Base-by-base conservation (phyloP, 2,797 vertebrate genomes). In the Melanotaenia parkinsoni region DNA sequence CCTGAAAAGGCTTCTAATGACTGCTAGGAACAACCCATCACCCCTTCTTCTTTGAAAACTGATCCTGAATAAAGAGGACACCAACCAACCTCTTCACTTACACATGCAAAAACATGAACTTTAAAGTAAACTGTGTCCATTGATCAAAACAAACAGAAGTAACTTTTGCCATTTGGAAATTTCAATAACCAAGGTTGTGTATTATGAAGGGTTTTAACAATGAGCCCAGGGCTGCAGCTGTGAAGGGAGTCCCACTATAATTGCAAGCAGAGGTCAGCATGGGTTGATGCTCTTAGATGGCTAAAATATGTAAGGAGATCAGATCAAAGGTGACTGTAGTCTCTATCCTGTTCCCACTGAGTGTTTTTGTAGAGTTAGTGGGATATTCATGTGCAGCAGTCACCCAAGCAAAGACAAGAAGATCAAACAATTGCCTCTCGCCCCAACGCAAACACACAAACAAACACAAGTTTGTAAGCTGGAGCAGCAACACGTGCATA, bases 281-380 rank as follows among this genome's bases (percentile, higher is more conserved):
- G 79, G 80, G 70, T 76, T 22, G 16, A 72, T 59, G 58, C 63
- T 71, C 83, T 88, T 88, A 90, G 87, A 88, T 90, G 85, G 75
- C 77, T 84, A 74, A 83, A 85, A 85, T 84, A 88, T 86, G 80
- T 79, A 86, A 89, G 86, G 82, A 85, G 81, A 86, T 76, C 74
- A 78, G 85, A 91, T 92, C 86, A 91, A 90, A 89, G 86, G 86
- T 88, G 84, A 79, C 67, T 67, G 45, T 30, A 86, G 72, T 76
- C 81, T 74, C 79, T 86, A 81, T 91, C 57, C 84, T 83, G 64
- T 83, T 79, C 77, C 56, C 69, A 73, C 56, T 74, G 85, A 84
- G 73, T 81, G 67, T 26, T 74, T 76, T 79, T 82, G 58, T 26
- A 47, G 66, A 87, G 85, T 88, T 80, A 72, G 67, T 5, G 26